A percentile compares a stretch with the other conserved stretches of the same genome.
These are phyloP conservation scores for Lamprotornis superbus DNA, from an alignment of 2,113 vertebrate genomes.

Conservation along the genomic window DNA sequence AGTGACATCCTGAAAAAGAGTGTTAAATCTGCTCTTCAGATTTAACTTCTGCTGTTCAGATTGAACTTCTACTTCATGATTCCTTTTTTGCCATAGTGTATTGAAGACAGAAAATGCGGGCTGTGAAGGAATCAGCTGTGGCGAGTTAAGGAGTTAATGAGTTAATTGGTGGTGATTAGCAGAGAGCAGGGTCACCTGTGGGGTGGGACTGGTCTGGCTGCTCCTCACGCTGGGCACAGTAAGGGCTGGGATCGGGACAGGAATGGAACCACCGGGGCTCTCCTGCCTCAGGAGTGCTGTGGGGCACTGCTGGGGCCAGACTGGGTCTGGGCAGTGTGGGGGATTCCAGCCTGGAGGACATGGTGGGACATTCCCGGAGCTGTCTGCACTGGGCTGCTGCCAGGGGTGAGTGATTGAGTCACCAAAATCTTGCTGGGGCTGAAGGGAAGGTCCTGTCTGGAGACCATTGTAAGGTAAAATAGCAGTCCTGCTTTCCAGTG, in stretches of 20 bases:
- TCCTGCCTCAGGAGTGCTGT: fast-evolving
- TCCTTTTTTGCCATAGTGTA: not conserved
- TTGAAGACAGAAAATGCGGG: not conserved
- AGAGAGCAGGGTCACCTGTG: not conserved
- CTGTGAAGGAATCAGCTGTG: not conserved
- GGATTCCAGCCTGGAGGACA: fast-evolving
- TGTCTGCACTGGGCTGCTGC: not conserved
- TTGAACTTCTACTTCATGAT: not conserved
- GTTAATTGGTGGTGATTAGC: not conserved
- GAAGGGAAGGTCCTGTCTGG: not conserved
- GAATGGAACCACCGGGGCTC: fast-evolving
- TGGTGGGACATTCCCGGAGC: fast-evolving
- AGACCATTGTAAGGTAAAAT: fast-evolving
- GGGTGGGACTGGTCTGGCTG: not conserved
- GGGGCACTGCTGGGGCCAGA: fast-evolving
- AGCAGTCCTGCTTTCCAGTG: not conserved
- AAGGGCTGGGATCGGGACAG: fast-evolving
- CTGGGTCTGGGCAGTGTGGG: fast-evolving
- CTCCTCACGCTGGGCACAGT: not conserved
- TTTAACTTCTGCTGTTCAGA: no score
- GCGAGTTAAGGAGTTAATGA: not conserved
- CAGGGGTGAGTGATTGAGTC: fast-evolving
- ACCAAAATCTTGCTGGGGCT: not conserved
- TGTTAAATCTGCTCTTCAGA: not conserved
- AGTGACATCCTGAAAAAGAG: not conserved